These are phyloP conservation scores for Molossus alvarezi DNA, from an alignment of 2,797 vertebrate species.

Conservation along the genomic window DNA sequence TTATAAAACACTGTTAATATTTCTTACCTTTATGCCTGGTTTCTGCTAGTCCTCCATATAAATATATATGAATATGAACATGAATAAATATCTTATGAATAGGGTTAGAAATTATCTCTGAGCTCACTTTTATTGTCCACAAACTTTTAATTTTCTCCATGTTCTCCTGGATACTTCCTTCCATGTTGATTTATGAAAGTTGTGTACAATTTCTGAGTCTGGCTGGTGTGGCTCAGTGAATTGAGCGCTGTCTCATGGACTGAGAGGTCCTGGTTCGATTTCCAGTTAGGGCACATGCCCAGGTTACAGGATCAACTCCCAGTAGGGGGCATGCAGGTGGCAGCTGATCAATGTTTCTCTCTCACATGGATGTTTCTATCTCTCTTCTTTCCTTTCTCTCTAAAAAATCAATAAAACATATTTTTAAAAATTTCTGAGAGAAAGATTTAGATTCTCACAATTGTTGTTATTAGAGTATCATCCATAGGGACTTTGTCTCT, in stretches of 20 bases:
- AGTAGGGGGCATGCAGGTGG: too few relatives aligned
- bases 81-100: not conserved
- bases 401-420: too few relatives aligned
- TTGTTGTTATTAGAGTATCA: not conserved
- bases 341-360: too few relatives aligned
- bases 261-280: too few relatives aligned
- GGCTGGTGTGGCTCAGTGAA: too few relatives aligned
- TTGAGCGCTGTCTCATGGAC: too few relatives aligned
- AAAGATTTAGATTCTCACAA: not conserved
- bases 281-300: too few relatives aligned
- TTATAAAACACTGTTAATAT: not conserved
- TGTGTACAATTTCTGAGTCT: not conserved
- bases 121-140: not conserved
- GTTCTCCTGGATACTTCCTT: not conserved
- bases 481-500: not conserved
- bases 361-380: too few relatives aligned
- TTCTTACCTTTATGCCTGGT: not conserved
- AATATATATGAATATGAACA: not conserved
- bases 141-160: conserved; percentile 56
- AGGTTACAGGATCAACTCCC: too few relatives aligned
- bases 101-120: not conserved
- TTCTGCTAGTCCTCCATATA: not conserved
- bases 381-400: too few relatives aligned
- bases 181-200: not conserved
- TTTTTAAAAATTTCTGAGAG: not conserved